phyloP scores from a whole-genome alignment of 1,140 invertebrate genomes.

The Drosophila teissieri region DNA sequence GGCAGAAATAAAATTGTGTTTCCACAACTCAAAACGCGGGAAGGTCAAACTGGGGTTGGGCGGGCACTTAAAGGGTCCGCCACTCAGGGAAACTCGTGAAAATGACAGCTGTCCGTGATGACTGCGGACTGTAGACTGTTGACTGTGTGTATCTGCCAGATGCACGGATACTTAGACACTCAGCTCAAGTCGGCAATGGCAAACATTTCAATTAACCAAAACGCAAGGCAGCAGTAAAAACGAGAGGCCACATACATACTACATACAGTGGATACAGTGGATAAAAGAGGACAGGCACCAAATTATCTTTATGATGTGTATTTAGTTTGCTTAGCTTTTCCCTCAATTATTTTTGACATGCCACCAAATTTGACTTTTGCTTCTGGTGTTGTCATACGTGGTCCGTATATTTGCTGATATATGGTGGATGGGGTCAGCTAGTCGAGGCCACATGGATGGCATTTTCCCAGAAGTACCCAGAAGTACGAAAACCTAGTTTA shows the following conservation, averaged over 20 bases:
- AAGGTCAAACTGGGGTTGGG: slow-evolving; percentile 16
- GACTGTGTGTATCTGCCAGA: slow-evolving; percentile 4
- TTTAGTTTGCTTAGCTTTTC: slow-evolving; percentile 32
- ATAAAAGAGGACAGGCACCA: slow-evolving; percentile 18
- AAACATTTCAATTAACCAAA: slow-evolving; percentile 46
- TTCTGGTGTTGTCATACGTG: slow-evolving; percentile 30
- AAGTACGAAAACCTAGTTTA: too few species aligned
- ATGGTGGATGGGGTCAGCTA: slow-evolving; percentile 30
- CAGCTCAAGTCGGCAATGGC: slow-evolving; percentile 13
- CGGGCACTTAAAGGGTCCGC: slow-evolving; percentile 9
- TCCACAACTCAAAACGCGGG: slow-evolving; percentile 1
- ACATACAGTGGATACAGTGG: slow-evolving; percentile 7
- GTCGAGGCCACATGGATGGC: not conserved
- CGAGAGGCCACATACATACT: slow-evolving; percentile 2
- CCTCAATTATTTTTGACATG: slow-evolving; percentile 44
- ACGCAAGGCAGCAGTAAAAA: slow-evolving; percentile 22
- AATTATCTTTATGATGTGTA: slow-evolving; percentile 40
- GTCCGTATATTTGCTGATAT: not conserved
- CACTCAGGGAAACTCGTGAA: slow-evolving; percentile 15
- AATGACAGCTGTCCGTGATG: slow-evolving; percentile 36
- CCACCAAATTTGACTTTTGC: slow-evolving; percentile 35
- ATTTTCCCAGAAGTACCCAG: too few species aligned
- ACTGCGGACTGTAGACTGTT: not conserved
- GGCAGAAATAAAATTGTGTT: not conserved
- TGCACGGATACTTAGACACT: not conserved